Evolutionary conservation across 2,888 invertebrate genomes (phyloP).

Genomic region (Synergus umbraculus): DNA sequence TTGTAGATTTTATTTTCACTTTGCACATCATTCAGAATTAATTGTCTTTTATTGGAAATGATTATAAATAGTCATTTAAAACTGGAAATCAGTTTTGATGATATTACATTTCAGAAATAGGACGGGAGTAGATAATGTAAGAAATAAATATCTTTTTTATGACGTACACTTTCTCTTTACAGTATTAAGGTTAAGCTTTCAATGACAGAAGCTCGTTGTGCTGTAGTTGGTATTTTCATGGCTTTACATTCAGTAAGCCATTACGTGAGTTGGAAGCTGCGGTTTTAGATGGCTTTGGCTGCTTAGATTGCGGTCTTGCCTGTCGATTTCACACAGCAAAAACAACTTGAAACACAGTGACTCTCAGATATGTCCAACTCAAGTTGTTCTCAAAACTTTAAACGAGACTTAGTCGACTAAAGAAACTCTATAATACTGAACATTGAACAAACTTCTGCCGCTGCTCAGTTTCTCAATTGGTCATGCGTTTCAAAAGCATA

Average conservation of each 20-base stretch:
- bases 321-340: constrained; percentile 69
- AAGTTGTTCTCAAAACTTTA: constrained; percentile 8
- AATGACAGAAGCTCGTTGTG: constrained; percentile 26
- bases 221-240: constrained; percentile 32
- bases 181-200: constrained; percentile 21
- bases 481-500: neutral
- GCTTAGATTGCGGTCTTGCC: constrained; percentile 67
- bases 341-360: constrained; percentile 44
- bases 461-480: neutral
- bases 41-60: neutral
- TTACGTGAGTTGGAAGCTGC: constrained; percentile 32
- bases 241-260: constrained; percentile 23
- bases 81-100: neutral
- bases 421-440: neutral
- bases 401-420: neutral
- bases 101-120: neutral
- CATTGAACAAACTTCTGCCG: neutral
- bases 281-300: constrained; percentile 51
- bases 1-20: neutral
- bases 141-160: constrained; percentile 3
- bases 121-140: neutral
- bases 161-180: constrained; percentile 7
- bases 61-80: neutral
- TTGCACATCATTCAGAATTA: neutral
- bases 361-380: constrained; percentile 13